These are phyloP conservation scores for Temnothorax rugatulus DNA, from an alignment of 2,888 invertebrate genomes.

Conservation along the genomic window DNA sequence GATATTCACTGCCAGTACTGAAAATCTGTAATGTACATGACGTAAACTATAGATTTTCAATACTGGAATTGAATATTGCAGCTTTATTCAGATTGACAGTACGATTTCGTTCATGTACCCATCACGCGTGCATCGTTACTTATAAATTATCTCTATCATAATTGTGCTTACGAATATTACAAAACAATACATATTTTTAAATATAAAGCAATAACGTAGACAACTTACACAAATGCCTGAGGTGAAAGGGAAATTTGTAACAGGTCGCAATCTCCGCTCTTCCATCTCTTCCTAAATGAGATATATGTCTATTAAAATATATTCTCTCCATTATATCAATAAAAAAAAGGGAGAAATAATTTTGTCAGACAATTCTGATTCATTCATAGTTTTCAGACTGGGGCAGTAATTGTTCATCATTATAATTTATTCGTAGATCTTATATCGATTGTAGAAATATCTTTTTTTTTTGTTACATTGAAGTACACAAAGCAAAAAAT, in stretches of 20 bases:
- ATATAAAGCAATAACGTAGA: background rate
- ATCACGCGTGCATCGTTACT: no score
- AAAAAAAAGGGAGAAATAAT: no score
- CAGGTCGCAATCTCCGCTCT: background rate
- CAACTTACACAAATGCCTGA: slow-evolving; percentile 14
- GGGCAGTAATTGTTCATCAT: no score
- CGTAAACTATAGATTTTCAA: no score
- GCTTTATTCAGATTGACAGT: no score
- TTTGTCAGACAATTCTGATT: no score
- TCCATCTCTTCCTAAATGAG: background rate
- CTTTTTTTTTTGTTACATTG: background rate
- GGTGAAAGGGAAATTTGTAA: background rate
- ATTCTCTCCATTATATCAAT: background rate
- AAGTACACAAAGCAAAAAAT: background rate
- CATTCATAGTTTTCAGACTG: slow-evolving; percentile 83
- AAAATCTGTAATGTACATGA: no score
- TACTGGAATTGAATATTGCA: no score
- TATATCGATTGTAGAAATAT: background rate
- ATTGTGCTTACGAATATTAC: no score
- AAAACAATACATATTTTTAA: background rate
- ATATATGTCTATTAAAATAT: slow-evolving; percentile 5
- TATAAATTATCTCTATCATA: no score
- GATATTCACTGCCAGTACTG: no score
- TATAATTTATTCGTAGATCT: background rate
- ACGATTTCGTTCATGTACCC: no score